phyloP scores from a whole-genome alignment of 2,888 invertebrate genomes.

The Meandrusa payeni region DNA sequence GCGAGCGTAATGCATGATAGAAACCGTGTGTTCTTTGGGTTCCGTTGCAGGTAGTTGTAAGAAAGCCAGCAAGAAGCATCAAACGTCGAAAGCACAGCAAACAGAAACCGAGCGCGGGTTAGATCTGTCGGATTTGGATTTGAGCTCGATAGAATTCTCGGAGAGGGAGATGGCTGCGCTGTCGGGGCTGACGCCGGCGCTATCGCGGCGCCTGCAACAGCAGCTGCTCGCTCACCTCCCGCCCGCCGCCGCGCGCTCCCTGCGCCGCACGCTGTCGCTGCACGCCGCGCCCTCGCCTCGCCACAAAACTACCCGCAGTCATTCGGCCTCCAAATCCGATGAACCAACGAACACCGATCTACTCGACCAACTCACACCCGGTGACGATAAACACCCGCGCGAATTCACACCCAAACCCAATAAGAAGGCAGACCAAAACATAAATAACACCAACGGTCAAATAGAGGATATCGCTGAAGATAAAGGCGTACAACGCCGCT shows the following conservation, averaged over 20 bases:
- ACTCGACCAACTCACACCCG: constrained; percentile 25
- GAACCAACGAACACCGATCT: constrained; percentile 20
- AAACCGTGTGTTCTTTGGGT: constrained; percentile 77
- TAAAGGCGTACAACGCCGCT: constrained; percentile 17
- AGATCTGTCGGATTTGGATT: constrained; percentile 83
- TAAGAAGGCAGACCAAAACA: not conserved
- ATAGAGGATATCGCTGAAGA: constrained; percentile 5
- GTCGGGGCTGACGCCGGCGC: constrained; percentile 82
- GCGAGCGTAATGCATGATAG: constrained; percentile 79
- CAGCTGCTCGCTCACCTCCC: constrained; percentile 86
- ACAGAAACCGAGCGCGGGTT: constrained; percentile 45
- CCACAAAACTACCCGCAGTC: constrained; percentile 51
- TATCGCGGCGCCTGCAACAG: constrained; percentile 86
- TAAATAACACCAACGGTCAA: constrained; percentile 5
- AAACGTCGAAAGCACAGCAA: constrained; percentile 43
- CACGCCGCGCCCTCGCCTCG: constrained; percentile 49
- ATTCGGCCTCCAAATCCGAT: constrained; percentile 24
- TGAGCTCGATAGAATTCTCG: constrained; percentile 84
- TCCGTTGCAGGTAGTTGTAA: constrained; percentile 74
- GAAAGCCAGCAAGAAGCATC: constrained; percentile 63
- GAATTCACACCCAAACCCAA: constrained; percentile 2
- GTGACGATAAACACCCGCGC: constrained; percentile 11
- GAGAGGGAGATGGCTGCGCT: constrained; percentile 84
- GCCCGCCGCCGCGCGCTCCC: constrained; percentile 83
- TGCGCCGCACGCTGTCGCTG: constrained; percentile 84